A percentile compares a stretch with the other conserved stretches of the same genome.
Conservation (phyloP, 2,888 invertebrate species). For the Halictus ligatus region DNA sequence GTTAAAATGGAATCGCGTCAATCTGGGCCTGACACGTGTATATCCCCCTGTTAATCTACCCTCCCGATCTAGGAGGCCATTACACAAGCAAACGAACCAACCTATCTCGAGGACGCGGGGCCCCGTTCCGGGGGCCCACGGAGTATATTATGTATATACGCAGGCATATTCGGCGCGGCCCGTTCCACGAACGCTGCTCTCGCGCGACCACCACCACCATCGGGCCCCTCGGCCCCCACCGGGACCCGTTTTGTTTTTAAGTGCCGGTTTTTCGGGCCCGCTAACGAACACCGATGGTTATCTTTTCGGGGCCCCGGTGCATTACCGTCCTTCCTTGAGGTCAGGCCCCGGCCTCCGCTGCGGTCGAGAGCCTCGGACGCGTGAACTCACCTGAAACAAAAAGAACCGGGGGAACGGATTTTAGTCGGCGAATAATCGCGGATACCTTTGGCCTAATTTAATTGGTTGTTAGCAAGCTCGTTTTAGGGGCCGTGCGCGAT, state of each 20-base stretch:
- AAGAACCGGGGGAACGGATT: slow-evolving; percentile 59
- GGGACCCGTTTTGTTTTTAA: slow-evolving; percentile 67
- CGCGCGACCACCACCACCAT: slow-evolving; percentile 34
- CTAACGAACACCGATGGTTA: slow-evolving; percentile 80
- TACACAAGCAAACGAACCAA: slow-evolving; percentile 47
- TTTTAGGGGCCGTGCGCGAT: slow-evolving; percentile 2
- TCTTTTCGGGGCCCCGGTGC: slow-evolving; percentile 66
- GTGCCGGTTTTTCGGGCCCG: slow-evolving; percentile 67
- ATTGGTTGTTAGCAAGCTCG: slow-evolving; percentile 74
- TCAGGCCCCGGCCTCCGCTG: slow-evolving; percentile 63
- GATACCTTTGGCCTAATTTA: slow-evolving; percentile 73
- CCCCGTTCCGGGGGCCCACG: slow-evolving; percentile 30
- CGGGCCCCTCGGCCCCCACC: slow-evolving; percentile 17
- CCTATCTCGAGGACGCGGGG: slow-evolving; percentile 21
- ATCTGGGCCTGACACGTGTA: slow-evolving; percentile 71
- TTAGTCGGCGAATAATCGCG: slow-evolving; percentile 64
- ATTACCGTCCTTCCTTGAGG: slow-evolving; percentile 75
- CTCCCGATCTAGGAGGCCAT: slow-evolving; percentile 57
- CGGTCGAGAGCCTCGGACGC: slow-evolving; percentile 52
- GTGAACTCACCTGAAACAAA: slow-evolving; percentile 81
- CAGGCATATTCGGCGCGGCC: slow-evolving; percentile 33
- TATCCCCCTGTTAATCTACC: slow-evolving; percentile 67
- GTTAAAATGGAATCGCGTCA: slow-evolving; percentile 66
- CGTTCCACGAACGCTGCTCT: slow-evolving; percentile 58
- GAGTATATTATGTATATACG: slow-evolving; percentile 41